These are phyloP conservation scores for Beris morrisii DNA, from an alignment of 2,888 invertebrate genomes.

Conservation along the genomic window DNA sequence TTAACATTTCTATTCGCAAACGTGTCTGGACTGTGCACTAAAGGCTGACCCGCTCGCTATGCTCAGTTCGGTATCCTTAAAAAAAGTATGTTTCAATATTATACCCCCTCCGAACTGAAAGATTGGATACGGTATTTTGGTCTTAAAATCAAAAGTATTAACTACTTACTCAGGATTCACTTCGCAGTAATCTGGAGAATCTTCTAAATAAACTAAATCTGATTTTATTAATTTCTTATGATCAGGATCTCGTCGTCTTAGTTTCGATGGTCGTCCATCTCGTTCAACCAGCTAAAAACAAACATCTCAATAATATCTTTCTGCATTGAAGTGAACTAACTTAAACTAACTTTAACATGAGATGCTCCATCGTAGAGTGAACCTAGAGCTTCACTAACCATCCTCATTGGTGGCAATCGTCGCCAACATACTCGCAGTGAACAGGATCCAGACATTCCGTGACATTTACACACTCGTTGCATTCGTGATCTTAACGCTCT, in stretches of 20 bases:
- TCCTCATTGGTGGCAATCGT: constrained; percentile 73
- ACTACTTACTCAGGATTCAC: constrained; percentile 74
- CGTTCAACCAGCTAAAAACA: constrained; percentile 54
- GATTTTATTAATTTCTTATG: constrained; percentile 86
- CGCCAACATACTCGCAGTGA: constrained; percentile 90
- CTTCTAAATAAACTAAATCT: constrained; percentile 87
- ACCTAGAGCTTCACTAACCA: constrained; percentile 76
- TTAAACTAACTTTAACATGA: constrained; percentile 65
- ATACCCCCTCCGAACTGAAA: too few relatives aligned
- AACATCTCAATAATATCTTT: neutral
- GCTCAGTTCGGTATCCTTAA: too few relatives aligned
- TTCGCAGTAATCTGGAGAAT: constrained; percentile 91
- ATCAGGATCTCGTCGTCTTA: constrained; percentile 73
- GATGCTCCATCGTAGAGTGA: constrained; percentile 86
- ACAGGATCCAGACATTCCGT: constrained; percentile 92
- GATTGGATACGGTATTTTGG: too few relatives aligned
- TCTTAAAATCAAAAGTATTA: too few relatives aligned
- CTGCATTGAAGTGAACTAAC: neutral
- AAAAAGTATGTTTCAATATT: too few relatives aligned
- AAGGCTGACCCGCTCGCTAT: too few relatives aligned
- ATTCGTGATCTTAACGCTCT: constrained; percentile 75
- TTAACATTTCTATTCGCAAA: too few relatives aligned
- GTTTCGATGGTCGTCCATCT: constrained; percentile 67
- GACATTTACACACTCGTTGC: constrained; percentile 90
- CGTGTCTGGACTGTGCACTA: too few relatives aligned